Evolutionary conservation across 2,113 vertebrate species (phyloP).

Genomic region (Corythornis madagascariensis): DNA sequence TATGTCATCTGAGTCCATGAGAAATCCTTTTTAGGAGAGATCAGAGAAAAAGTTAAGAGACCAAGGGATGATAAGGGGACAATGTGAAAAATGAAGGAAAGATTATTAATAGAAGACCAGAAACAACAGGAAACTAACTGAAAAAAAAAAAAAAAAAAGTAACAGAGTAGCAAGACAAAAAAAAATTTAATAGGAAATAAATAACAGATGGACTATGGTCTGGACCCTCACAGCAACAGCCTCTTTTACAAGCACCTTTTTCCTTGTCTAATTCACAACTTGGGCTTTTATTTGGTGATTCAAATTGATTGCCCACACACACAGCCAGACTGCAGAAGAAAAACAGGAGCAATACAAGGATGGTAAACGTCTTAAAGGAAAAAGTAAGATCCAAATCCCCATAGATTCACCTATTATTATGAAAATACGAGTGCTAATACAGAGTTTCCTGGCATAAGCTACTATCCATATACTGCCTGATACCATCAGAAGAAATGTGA

Average conservation of each 20-base stretch:
- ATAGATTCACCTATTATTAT: neutral
- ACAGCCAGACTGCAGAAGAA: neutral
- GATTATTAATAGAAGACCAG: neutral
- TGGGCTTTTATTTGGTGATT: neutral
- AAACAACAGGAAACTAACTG: slow-evolving; percentile 17
- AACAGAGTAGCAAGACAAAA: neutral
- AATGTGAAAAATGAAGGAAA: neutral
- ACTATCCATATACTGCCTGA: neutral
- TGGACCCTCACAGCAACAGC: neutral
- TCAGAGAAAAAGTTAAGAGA: slow-evolving; percentile 4
- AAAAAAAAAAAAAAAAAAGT: neutral
- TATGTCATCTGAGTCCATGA: neutral
- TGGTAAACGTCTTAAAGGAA: neutral
- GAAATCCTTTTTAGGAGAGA: slow-evolving; percentile 28
- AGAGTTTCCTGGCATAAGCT: neutral
- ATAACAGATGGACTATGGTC: neutral
- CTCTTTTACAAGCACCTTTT: neutral
- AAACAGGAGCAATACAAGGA: neutral
- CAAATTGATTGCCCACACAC: neutral
- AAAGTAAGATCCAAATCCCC: neutral
- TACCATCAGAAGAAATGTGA: neutral
- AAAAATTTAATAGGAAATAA: neutral
- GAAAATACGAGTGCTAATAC: neutral
- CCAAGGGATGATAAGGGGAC: neutral
- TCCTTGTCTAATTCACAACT: neutral